A percentile compares a stretch with the other conserved stretches of the same genome.
Conservation (phyloP, 2,797 vertebrate species). For the Phataginus tetradactyla region DNA sequence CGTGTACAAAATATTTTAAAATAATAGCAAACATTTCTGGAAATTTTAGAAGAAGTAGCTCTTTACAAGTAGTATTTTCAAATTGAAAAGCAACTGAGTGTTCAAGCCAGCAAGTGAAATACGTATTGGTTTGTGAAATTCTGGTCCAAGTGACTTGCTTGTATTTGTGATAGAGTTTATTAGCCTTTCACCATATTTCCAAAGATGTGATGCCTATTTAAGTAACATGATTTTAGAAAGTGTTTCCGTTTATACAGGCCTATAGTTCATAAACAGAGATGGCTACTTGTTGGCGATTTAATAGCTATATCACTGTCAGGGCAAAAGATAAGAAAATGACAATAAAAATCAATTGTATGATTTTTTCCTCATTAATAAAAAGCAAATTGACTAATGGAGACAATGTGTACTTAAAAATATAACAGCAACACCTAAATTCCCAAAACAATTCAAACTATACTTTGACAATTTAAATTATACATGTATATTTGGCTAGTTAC, state of each 20-base stretch:
- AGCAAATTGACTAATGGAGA: neutral
- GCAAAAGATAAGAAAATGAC: neutral
- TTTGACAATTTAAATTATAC: neutral
- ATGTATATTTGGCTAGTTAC: neutral
- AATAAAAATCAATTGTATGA: neutral
- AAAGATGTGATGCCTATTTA: neutral
- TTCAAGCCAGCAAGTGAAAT: neutral
- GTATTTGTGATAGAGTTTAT: neutral
- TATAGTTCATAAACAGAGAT: neutral
- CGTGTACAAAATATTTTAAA: neutral
- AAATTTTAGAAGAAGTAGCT: neutral
- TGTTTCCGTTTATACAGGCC: neutral
- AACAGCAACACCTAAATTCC: neutral
- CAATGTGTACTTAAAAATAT: neutral
- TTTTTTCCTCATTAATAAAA: neutral
- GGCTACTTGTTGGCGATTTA: neutral
- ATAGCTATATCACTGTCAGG: neutral
- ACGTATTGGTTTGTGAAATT: conserved; percentile 9
- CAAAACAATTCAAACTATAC: neutral
- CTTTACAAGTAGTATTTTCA: neutral
- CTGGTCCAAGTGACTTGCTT: neutral
- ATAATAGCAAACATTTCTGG: neutral
- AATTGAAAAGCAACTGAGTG: neutral
- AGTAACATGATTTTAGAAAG: neutral
- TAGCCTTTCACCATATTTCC: neutral